Evolutionary conservation across 2,888 invertebrate genomes (phyloP), one percentile per base, ranked within the genome.

Genomic region (Drosophila mettleri): DNA sequence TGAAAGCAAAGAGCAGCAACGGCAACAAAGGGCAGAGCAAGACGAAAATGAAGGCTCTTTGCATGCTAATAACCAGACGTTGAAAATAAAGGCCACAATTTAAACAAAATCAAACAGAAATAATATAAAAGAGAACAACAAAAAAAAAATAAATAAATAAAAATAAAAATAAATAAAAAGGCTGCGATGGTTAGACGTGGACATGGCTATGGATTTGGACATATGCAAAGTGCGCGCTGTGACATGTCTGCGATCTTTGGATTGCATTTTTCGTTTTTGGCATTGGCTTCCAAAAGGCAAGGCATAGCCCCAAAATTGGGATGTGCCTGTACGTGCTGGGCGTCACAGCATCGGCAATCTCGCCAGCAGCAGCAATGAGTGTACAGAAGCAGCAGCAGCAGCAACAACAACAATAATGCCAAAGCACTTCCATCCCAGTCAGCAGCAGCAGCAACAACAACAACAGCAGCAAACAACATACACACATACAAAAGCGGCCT

Each of bases 311-410:
- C 72, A 78, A 76, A 72, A 68, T 65, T 80, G 86, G 78, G 70
- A 73, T 73, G 80, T 76, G 80, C 64, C 83, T 86, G 80, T 82
- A 79, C 83, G 81, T 82, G 83, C 77, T 75, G 84, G 74, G 84
- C 84, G 80, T 84, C 73, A 73, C 64, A 77, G 73, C 67, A 65
- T 65, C 82, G 70, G 43, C 72, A 85, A 74, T 63, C 65, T 55
- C 55, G 61, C 52, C 78, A 51, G n/a, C 49, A 43, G 39, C 49
- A 41, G 39, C 59, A 45, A 18, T 36, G 62, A 55, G 55, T 62
- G 66, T 62, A 46, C 53, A 67, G 48, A 43, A 59, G 33, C 58
- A 60, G 29, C 70, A 57, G 51, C 72, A 57, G 46, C 61, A 53
- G 10, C 58, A 53, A 57, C 60, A 62, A 24, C 65, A 72, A 33